Evolutionary conservation across 92 coral and sea anemone species (phyloP), one percentile per base, ranked within the genome.

Genomic region (Ricordea florida): DNA sequence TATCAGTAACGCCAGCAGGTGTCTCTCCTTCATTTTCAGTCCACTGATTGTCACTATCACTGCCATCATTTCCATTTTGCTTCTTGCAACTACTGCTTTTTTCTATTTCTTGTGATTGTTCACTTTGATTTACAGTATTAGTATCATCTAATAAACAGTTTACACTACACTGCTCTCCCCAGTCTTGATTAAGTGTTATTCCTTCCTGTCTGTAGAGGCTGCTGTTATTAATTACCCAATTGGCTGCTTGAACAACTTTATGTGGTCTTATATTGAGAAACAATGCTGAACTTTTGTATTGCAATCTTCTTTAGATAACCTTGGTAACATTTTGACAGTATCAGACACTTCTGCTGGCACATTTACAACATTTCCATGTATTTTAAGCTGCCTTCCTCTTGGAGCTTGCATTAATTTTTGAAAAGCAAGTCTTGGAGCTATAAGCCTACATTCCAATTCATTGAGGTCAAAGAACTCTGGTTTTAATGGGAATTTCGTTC

Each of bases 381-480:
- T 80, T 48, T 80, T 80, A 36, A 78, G 30, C 23, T 78, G 76
- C 14, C 50, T 66, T 65, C 76, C 58, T 25, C 84, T 66, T 15
- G 58, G 80, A 36, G 80, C 80, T 79, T 79, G 85, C 85, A 79
- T 57, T 32, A 79, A 43, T 61, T 79, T 69, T 51, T 79, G 79
- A 58, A 79, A 68, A 56, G 78, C 71, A 48, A 79, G 44, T 55
- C 76, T 69, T 38, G 73, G 80, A 38, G 86, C 86, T 57, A 59
- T 72, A 49, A 80, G 35, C 51, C 85, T 25, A 29, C 78, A 79
- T 69, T 81, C 80, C n/a, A 80, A 53, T 32, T 71, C 85, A 80
- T 69, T 80, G 17, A 76, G 61, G 43, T 85, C 27, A 76, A 83
- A 83, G 29, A 83, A 75, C 25, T 29, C 45, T 53, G 51, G 72